A percentile compares a stretch with the other conserved stretches of the same genome.
phyloP scores from a whole-genome alignment of 1,140 invertebrate genomes.

The Hyposmocoma kahamanoa region DNA sequence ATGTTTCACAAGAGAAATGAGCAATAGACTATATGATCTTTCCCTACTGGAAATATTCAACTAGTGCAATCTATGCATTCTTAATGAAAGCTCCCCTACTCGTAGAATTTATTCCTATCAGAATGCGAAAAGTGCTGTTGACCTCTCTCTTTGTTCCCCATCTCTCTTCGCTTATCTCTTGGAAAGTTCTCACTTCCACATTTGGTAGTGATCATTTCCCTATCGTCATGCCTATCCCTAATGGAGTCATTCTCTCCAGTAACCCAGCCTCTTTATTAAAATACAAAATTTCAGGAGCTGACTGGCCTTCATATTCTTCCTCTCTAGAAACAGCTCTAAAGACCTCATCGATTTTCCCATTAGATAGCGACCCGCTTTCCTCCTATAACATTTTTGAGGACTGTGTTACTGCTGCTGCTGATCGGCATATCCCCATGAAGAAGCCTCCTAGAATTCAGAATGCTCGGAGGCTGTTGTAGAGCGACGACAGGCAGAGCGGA shows the following conservation, averaged over 20 bases:
- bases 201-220: conserved; percentile 12
- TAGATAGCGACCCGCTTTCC: neutral
- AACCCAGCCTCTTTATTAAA: neutral
- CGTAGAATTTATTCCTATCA: neutral
- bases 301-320: neutral
- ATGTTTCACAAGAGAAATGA: neutral
- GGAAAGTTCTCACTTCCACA: neutral
- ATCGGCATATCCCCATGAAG: conserved; percentile 7
- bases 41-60: neutral
- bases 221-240: conserved; percentile 4
- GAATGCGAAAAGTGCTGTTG: conserved; percentile 1
- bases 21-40: neutral
- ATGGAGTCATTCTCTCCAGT: neutral
- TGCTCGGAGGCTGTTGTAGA: conserved; percentile 4
- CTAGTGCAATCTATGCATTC: neutral
- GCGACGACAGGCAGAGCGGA: conserved; percentile 6
- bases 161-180: neutral
- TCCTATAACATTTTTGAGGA: neutral
- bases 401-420: neutral
- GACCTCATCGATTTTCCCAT: neutral
- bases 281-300: neutral
- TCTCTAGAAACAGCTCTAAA: too few relatives aligned
- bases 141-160: conserved; percentile 6
- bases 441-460: conserved; percentile 2
- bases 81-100: conserved; percentile 11